phyloP scores from a whole-genome alignment of 2,113 vertebrate species.

The Corvus moneduloides region DNA sequence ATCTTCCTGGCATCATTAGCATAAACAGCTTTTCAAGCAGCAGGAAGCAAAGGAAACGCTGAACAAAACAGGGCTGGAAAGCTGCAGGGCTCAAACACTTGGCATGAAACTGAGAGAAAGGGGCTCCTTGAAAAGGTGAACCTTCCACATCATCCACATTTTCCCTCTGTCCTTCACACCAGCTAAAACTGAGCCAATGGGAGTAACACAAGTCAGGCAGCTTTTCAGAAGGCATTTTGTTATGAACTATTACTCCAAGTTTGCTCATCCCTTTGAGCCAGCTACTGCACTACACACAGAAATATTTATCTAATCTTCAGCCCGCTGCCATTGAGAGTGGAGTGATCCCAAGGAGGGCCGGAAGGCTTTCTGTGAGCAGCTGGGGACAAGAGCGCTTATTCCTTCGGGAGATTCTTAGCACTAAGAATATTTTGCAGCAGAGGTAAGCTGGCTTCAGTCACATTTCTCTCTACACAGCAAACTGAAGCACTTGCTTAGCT shows the following conservation, averaged over 20 bases:
- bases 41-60: constrained; percentile 48
- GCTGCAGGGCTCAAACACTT: constrained; percentile 14
- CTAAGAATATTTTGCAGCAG: background rate
- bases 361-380: background rate
- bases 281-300: constrained; percentile 35
- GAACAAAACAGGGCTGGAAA: constrained; percentile 46
- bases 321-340: constrained; percentile 3
- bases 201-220: background rate
- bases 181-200: background rate
- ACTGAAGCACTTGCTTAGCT: background rate
- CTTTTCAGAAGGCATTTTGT: constrained; percentile 27
- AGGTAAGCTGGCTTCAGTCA: background rate
- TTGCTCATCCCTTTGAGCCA: constrained; percentile 39
- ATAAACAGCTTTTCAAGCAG: constrained; percentile 68
- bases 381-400: background rate
- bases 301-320: constrained; percentile 46
- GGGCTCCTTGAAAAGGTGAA: constrained; percentile 19
- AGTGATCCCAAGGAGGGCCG: background rate
- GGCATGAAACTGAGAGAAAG: background rate
- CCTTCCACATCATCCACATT: background rate
- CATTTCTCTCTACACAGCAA: background rate
- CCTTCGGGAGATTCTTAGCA: background rate
- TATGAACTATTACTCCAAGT: constrained; percentile 41
- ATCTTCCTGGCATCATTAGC: constrained; percentile 54
- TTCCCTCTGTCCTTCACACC: background rate